Conservation (phyloP, 2,797 vertebrate genomes). For the Naso thynnoides region DNA sequence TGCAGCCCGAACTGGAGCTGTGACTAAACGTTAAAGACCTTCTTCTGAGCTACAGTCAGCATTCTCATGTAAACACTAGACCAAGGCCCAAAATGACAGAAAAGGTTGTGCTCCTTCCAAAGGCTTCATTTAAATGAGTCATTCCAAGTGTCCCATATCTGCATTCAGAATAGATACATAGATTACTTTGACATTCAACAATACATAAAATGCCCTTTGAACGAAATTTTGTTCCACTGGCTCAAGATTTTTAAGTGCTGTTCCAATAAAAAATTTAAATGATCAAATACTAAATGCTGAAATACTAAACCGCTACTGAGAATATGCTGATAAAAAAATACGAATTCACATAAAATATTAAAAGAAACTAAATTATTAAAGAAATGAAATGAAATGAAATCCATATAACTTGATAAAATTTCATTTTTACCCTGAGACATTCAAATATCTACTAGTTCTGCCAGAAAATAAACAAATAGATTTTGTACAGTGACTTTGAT, state of each 20-base stretch:
- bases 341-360: no score
- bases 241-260: no score
- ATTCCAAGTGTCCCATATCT: not conserved
- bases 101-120: not conserved
- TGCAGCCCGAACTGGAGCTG: constrained; percentile 28
- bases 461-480: not conserved
- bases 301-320: no score
- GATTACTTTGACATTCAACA: no score
- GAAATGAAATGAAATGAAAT: no score
- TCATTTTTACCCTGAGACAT: not conserved
- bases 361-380: no score
- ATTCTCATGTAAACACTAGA: not conserved
- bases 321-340: no score
- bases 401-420: not conserved
- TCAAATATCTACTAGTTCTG: not conserved
- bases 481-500: not conserved
- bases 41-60: not conserved
- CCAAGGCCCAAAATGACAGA: not conserved
- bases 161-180: no score
- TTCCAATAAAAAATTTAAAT: no score
- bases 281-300: no score
- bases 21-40: constrained; percentile 11
- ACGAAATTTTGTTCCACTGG: no score
- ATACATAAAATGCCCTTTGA: no score
- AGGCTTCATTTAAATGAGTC: not conserved